Evolutionary conservation across 2,113 vertebrate genomes (phyloP).

Genomic region (Tragelaphus scriptus): DNA sequence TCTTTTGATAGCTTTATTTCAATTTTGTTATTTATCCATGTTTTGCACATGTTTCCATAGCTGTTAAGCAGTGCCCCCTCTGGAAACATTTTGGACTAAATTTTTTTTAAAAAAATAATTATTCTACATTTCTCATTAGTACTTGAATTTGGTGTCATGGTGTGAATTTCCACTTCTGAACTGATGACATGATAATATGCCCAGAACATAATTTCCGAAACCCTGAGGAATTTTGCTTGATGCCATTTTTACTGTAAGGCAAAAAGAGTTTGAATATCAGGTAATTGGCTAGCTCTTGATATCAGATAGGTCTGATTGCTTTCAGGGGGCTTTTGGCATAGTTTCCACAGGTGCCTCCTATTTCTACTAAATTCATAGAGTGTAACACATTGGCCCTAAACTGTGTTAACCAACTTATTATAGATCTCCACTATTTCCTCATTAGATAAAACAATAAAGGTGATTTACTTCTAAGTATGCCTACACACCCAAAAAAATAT

Average conservation of each 20-base stretch:
- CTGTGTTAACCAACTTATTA: not conserved
- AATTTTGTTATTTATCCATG: not conserved
- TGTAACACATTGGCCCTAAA: not conserved
- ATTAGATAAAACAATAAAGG: not conserved
- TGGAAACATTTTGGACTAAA: not conserved
- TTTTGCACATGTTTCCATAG: not conserved
- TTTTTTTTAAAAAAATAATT: not conserved
- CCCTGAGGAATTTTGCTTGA: not conserved
- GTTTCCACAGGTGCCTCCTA: rapidly evolving
- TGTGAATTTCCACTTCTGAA: conserved; percentile 10
- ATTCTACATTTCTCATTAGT: not conserved
- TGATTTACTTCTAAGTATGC: not conserved
- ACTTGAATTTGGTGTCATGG: not conserved
- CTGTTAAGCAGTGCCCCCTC: not conserved
- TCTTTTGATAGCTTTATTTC: not conserved
- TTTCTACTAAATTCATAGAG: not conserved
- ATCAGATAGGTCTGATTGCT: not conserved
- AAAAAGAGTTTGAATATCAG: not conserved
- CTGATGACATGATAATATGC: conserved; percentile 32
- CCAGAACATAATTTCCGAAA: not conserved
- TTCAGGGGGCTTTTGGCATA: not conserved
- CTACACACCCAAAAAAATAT: not conserved
- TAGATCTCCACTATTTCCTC: not conserved
- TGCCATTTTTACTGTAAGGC: not conserved
- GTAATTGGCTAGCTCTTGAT: not conserved